These are phyloP conservation scores for Pongo pygmaeus DNA, from an alignment of 2,113 vertebrate genomes.

Conservation along the genomic window DNA sequence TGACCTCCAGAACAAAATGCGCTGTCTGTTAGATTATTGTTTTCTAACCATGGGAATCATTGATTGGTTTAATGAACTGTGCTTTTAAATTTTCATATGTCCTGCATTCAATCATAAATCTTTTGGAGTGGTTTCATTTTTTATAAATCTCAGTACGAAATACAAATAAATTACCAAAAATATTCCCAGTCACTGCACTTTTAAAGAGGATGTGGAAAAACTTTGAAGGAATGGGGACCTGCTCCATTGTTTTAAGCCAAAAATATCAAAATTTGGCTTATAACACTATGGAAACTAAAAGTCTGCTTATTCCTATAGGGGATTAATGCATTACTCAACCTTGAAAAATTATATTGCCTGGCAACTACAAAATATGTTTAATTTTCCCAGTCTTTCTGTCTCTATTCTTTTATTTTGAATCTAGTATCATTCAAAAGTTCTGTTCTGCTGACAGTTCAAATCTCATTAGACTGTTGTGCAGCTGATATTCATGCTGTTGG, in stretches of 20 bases:
- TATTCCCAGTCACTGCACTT: constrained; percentile 35
- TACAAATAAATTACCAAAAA: constrained; percentile 66
- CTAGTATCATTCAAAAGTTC: constrained; percentile 2
- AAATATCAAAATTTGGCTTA: constrained; percentile 72
- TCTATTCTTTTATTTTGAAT: constrained; percentile 59
- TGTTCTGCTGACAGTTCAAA: neutral
- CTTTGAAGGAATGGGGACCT: constrained; percentile 55
- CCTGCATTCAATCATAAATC: constrained; percentile 30
- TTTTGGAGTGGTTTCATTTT: constrained; percentile 54
- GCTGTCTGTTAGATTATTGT: neutral
- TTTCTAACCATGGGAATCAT: constrained; percentile 25
- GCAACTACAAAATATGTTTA: constrained; percentile 65
- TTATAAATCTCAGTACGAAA: constrained; percentile 71
- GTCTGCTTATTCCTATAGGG: constrained; percentile 74
- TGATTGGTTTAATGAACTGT: constrained; percentile 34
- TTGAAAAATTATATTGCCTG: constrained; percentile 75
- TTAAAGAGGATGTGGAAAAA: constrained; percentile 75
- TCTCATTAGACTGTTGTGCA: neutral
- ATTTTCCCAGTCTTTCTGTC: constrained; percentile 40
- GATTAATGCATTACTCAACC: constrained; percentile 74
- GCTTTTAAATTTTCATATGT: constrained; percentile 55
- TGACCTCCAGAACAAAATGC: neutral
- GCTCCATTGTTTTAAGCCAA: constrained; percentile 75
- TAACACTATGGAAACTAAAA: constrained; percentile 72
- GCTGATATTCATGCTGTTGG: neutral